A percentile compares a stretch with the other conserved stretches of the same genome.
Evolutionary conservation across 2,888 invertebrate species (phyloP).

Genomic region (Metacarcinus magister): DNA sequence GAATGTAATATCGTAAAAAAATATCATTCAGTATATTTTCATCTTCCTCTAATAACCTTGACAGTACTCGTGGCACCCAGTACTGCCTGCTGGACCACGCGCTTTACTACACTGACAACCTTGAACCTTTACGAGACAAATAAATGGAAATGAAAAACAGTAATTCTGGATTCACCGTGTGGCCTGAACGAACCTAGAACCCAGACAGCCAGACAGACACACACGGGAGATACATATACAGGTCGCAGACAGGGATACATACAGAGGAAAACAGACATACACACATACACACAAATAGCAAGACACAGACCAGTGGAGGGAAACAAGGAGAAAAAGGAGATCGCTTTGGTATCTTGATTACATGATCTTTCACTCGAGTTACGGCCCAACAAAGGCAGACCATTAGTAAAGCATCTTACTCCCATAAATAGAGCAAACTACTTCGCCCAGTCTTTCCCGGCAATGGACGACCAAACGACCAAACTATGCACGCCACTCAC

Average conservation of each 20-base stretch:
- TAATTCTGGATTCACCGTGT: too few species aligned
- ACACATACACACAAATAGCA: neutral
- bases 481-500: too few species aligned
- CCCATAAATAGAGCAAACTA: neutral
- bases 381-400: neutral
- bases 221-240: neutral
- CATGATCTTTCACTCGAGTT: neutral
- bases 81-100: too few species aligned
- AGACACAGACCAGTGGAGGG: neutral
- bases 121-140: too few species aligned
- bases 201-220: neutral
- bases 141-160: too few species aligned
- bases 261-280: neutral
- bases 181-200: too few species aligned
- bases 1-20: too few species aligned
- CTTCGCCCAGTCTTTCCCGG: neutral
- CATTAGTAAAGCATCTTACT: neutral
- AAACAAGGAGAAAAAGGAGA: neutral
- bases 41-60: too few species aligned
- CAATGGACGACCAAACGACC: neutral
- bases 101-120: too few species aligned
- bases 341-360: neutral
- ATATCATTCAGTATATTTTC: too few species aligned
- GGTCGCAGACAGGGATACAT: neutral
- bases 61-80: too few species aligned